phyloP scores from a whole-genome alignment of 2,113 vertebrate species.

The Podilymbus podiceps region DNA sequence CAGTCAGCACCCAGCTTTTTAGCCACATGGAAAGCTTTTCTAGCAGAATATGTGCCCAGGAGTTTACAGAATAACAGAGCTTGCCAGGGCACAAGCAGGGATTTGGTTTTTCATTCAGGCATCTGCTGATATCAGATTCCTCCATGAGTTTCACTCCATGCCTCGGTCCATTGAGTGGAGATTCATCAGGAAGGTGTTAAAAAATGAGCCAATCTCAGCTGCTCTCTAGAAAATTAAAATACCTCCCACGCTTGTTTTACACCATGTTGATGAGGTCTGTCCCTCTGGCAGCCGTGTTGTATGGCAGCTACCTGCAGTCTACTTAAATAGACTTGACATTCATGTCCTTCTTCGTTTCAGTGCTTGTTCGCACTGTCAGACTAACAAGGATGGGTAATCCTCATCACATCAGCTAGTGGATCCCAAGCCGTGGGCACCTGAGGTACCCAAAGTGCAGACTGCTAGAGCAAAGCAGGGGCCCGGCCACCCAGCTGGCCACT shows the following conservation, averaged over 20 bases:
- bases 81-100: neutral
- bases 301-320: fast-evolving
- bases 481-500: neutral
- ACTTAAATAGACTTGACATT: fast-evolving
- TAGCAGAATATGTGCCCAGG: neutral
- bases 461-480: fast-evolving
- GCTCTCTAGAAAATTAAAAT: neutral
- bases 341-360: neutral
- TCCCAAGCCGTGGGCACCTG: fast-evolving
- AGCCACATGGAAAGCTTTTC: neutral
- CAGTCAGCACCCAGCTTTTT: neutral
- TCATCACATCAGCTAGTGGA: fast-evolving
- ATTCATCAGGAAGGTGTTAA: neutral
- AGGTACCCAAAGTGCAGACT: fast-evolving
- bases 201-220: neutral
- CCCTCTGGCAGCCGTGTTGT: neutral
- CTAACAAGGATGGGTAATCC: fast-evolving
- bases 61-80: neutral
- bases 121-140: neutral
- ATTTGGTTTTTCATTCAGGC: neutral
- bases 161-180: fast-evolving
- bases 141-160: neutral
- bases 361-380: fast-evolving
- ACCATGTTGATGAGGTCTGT: fast-evolving
- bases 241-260: neutral